phyloP scores from a whole-genome alignment of 2,113 vertebrate species.

The Tragelaphus buxtoni region DNA sequence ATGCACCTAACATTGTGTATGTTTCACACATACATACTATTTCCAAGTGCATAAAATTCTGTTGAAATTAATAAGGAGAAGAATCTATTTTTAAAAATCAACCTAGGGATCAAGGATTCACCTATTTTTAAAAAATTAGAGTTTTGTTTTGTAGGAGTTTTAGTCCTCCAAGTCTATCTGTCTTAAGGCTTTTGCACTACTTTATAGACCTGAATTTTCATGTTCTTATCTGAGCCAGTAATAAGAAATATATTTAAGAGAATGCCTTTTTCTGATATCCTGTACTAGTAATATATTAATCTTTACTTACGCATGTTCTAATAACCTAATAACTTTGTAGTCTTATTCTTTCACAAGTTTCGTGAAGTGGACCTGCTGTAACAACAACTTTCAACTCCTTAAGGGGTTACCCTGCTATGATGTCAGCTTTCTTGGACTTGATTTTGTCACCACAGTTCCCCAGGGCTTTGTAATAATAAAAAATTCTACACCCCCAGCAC shows the following conservation, averaged over 20 bases:
- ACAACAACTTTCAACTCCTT: not conserved
- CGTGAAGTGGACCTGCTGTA: not conserved
- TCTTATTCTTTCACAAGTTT: not conserved
- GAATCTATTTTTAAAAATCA: not conserved
- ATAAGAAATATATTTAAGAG: constrained; percentile 4
- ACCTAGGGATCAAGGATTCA: not conserved
- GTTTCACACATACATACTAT: not conserved
- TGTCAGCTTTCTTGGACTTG: not conserved
- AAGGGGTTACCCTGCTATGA: not conserved
- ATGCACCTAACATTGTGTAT: no score
- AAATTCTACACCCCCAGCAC: not conserved
- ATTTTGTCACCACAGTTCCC: not conserved
- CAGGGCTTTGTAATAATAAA: constrained; percentile 37
- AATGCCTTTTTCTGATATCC: not conserved
- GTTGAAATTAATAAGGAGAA: not conserved
- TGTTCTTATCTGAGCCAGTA: not conserved
- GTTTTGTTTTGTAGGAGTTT: not conserved
- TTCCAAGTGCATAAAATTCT: not conserved
- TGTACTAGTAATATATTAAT: not conserved
- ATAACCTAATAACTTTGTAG: not conserved
- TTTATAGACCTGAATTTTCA: constrained; percentile 11
- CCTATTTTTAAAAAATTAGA: not conserved
- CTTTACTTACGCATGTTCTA: not conserved
- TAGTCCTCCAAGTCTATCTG: not conserved
- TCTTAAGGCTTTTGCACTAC: not conserved